These are phyloP conservation scores for Encarsia formosa DNA, from an alignment of 2,888 invertebrate species.

Conservation along the genomic window DNA sequence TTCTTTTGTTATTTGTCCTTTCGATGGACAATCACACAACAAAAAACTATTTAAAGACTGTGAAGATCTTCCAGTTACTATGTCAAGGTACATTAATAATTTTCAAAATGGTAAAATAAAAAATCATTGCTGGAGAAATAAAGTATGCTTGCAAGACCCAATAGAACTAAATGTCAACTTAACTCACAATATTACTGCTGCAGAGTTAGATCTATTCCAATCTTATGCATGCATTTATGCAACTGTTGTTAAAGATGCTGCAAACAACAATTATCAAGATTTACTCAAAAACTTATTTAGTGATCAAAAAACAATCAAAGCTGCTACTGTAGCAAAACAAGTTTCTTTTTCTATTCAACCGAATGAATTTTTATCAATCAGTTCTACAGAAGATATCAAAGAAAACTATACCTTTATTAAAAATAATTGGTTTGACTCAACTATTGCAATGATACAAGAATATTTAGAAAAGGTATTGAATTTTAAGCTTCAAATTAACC, in stretches of 20 bases:
- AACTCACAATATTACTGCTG: constrained; percentile 44
- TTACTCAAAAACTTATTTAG: constrained; percentile 6
- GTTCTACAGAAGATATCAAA: constrained; percentile 11
- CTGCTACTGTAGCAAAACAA: neutral
- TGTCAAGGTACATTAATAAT: constrained; percentile 52
- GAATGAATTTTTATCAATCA: neutral
- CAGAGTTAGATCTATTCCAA: constrained; percentile 39
- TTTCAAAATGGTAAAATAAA: constrained; percentile 29
- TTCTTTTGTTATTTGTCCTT: constrained; percentile 60
- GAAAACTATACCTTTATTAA: constrained; percentile 27
- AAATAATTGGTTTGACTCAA: constrained; percentile 39
- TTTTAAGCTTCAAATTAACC: constrained; percentile 34
- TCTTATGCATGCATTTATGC: constrained; percentile 37
- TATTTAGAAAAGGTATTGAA: constrained; percentile 45
- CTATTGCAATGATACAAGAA: constrained; percentile 39
- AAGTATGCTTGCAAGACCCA: constrained; percentile 64
- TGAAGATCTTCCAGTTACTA: constrained; percentile 49
- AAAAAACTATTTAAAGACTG: constrained; percentile 46
- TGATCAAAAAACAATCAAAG: neutral
- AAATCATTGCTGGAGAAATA: constrained; percentile 30
- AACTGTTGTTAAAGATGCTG: constrained; percentile 32
- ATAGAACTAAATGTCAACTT: constrained; percentile 63
- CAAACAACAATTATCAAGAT: constrained; percentile 25
- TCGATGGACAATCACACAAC: constrained; percentile 55
- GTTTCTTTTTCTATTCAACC: neutral